Evolutionary conservation across 2,797 vertebrate species (phyloP).

Genomic region (Onychomys torridus): DNA sequence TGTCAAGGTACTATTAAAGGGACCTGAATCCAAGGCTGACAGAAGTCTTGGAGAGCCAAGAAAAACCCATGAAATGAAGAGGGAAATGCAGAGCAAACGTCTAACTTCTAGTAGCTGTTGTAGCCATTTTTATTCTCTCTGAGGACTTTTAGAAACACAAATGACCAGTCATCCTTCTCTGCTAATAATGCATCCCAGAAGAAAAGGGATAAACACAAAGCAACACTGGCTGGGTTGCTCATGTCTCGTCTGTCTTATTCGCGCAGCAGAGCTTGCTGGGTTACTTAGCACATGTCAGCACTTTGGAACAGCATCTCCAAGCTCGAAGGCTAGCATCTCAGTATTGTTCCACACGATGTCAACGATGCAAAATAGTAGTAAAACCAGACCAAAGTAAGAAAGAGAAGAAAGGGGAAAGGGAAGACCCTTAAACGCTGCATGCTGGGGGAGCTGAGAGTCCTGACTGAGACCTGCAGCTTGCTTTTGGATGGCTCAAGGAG

Average conservation of each 20-base stretch:
- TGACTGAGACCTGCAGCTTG: not conserved
- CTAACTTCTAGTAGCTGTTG: not conserved
- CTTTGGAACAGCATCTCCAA: not conserved
- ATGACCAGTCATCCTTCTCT: not conserved
- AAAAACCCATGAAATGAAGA: not conserved
- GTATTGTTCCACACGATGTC: not conserved
- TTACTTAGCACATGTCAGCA: not conserved
- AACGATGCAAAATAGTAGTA: not conserved
- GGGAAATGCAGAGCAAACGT: not conserved
- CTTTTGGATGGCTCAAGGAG: not conserved
- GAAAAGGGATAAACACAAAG: not conserved
- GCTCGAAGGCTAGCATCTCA: not conserved
- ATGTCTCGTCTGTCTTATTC: not conserved
- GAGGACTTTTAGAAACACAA: not conserved
- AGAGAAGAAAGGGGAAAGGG: not conserved
- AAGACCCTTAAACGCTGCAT: not conserved
- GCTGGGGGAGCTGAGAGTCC: not conserved
- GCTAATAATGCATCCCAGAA: not conserved
- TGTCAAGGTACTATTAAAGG: not conserved
- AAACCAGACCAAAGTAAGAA: conserved; percentile 15
- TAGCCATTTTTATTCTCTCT: not conserved
- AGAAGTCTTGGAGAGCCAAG: not conserved
- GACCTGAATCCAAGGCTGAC: not conserved
- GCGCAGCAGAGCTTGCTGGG: not conserved
- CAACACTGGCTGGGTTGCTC: not conserved